Conservation (phyloP, 2,888 invertebrate species). For the Yponomeuta plumbellus region DNA sequence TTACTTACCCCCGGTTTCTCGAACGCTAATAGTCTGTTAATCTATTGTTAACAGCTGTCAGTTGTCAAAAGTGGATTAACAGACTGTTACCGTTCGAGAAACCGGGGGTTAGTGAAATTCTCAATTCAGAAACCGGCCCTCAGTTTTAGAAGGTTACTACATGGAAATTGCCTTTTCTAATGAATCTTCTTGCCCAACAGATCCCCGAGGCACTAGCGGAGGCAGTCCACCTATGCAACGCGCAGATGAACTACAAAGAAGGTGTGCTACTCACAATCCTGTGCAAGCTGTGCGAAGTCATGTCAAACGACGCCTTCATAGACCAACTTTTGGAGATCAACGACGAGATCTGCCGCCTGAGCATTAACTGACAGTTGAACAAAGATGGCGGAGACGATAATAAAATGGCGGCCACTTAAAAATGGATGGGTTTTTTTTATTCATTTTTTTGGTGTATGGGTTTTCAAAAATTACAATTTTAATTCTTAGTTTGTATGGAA, state of each 20-base stretch:
- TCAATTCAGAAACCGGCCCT: no score
- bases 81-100: no score
- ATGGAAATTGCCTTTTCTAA: neutral
- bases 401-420: slow-evolving; percentile 36
- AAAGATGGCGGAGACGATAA: slow-evolving; percentile 15
- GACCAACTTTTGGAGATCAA: slow-evolving; percentile 87
- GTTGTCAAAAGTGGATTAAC: no score
- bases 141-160: neutral
- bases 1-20: no score
- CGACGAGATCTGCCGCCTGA: slow-evolving; percentile 85
- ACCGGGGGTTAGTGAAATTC: no score
- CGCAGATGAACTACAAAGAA: slow-evolving; percentile 82
- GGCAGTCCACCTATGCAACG: slow-evolving; percentile 81
- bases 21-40: no score
- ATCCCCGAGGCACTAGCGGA: slow-evolving; percentile 77
- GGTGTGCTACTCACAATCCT: slow-evolving; percentile 80
- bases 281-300: slow-evolving; percentile 79
- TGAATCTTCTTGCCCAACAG: slow-evolving; percentile 42
- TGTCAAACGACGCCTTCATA: slow-evolving; percentile 83
- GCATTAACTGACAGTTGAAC: slow-evolving; percentile 73
- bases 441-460: neutral
- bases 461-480: neutral
- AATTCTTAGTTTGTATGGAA: neutral
- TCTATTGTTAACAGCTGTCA: no score
- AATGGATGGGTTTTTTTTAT: slow-evolving; percentile 33